Conservation (phyloP, 2,888 invertebrate genomes). For the Atethmia centrago region DNA sequence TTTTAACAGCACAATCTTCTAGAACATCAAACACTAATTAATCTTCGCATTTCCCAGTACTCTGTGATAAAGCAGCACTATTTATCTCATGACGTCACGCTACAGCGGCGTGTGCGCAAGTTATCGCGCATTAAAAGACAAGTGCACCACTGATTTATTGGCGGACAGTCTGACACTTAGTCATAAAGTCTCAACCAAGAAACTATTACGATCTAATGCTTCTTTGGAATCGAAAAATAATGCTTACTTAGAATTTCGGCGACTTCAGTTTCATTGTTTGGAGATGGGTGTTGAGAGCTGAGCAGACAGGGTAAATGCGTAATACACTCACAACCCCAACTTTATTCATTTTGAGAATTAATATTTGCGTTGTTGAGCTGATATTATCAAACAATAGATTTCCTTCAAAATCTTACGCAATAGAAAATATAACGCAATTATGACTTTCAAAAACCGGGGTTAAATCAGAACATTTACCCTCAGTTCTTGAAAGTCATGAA, state of each 20-base stretch:
- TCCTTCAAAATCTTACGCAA: too few species aligned
- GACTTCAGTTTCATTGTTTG: not conserved
- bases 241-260: not conserved
- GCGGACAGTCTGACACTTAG: constrained; percentile 41
- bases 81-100: constrained; percentile 50
- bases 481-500: too few species aligned
- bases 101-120: constrained; percentile 51
- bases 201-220: constrained; percentile 30
- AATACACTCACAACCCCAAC: too few species aligned
- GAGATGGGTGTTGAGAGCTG: not conserved
- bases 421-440: too few species aligned
- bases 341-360: not conserved
- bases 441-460: too few species aligned
- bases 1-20: not conserved
- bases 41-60: constrained; percentile 26
- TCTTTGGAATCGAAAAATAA: constrained; percentile 23
- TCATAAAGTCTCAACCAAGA: constrained; percentile 52
- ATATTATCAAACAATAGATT: too few species aligned
- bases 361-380: too few species aligned
- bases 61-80: constrained; percentile 12
- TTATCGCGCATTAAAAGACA: constrained; percentile 47
- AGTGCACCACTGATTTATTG: constrained; percentile 49
- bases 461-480: too few species aligned
- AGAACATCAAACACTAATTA: constrained; percentile 10
- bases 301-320: not conserved